Conservation (phyloP, 2,888 invertebrate species). For the Spilarctia lutea region DNA sequence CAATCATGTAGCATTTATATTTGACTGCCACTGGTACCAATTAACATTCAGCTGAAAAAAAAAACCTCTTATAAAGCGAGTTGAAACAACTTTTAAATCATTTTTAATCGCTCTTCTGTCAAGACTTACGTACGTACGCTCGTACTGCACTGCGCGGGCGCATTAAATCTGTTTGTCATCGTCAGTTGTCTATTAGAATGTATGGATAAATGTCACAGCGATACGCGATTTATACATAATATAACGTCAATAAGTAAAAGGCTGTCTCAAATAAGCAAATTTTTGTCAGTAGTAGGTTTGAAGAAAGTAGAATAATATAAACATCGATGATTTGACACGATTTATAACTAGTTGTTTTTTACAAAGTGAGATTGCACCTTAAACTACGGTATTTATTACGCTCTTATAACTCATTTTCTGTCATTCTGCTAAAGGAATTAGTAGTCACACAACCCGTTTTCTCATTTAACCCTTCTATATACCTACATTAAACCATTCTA, state of each 20-base stretch:
- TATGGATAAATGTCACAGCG: constrained; percentile 14
- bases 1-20: background rate
- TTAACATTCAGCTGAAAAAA: background rate
- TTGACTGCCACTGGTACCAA: too few species aligned
- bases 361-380: too few species aligned
- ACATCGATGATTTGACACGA: background rate
- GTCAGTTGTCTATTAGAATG: constrained; percentile 11
- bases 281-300: background rate
- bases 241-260: background rate
- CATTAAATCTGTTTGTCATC: constrained; percentile 19
- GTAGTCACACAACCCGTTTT: too few species aligned
- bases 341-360: background rate
- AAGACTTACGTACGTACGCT: background rate
- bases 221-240: background rate
- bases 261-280: background rate
- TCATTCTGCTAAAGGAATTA: too few species aligned
- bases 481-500: too few species aligned
- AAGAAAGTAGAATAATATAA: background rate
- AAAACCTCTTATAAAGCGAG: background rate
- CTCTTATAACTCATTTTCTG: too few species aligned
- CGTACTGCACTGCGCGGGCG: background rate
- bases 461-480: too few species aligned
- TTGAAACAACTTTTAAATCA: background rate
- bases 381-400: too few species aligned
- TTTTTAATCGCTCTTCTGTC: constrained; percentile 9